Percentiles rank a stretch among this genome's conserved stretches.
Evolutionary conservation across 2,113 vertebrate genomes (phyloP).

Genomic region (Phaethon lepturus): DNA sequence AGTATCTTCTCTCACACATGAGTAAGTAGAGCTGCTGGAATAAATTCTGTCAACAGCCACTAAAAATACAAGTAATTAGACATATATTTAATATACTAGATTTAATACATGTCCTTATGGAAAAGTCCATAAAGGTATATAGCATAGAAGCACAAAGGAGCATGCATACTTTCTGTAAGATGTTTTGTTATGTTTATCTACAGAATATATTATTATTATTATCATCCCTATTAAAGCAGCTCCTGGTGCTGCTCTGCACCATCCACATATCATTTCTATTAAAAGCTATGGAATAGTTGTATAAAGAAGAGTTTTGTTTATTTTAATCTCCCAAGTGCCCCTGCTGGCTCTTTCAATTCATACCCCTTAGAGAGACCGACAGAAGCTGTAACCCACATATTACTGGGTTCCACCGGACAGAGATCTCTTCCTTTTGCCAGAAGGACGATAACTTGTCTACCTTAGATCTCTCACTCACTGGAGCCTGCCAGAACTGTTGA

Average conservation of each 20-base stretch:
- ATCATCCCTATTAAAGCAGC: background rate
- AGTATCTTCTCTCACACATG: background rate
- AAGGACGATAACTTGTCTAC: background rate
- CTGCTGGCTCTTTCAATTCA: background rate
- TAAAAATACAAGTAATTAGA: slow-evolving; percentile 55
- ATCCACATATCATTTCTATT: background rate
- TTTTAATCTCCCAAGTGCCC: background rate
- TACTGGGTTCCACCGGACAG: background rate
- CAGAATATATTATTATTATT: background rate
- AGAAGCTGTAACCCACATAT: background rate
- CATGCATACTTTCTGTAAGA: background rate
- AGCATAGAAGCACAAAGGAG: background rate
- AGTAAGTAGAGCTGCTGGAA: background rate
- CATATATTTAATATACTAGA: slow-evolving; percentile 40
- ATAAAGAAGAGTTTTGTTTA: background rate
- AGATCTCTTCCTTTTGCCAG: background rate
- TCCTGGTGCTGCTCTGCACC: background rate
- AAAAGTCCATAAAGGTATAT: background rate
- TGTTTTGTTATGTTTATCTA: background rate
- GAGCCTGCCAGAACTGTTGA: background rate
- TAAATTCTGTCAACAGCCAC: slow-evolving; percentile 40
- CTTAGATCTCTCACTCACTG: background rate
- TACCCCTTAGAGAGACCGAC: background rate
- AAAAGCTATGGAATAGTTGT: background rate
- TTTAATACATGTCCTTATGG: slow-evolving; percentile 32